These are phyloP conservation scores for Stegodyphus mimosarum DNA, from an alignment of 1,140 invertebrate species.

Conservation along the genomic window DNA sequence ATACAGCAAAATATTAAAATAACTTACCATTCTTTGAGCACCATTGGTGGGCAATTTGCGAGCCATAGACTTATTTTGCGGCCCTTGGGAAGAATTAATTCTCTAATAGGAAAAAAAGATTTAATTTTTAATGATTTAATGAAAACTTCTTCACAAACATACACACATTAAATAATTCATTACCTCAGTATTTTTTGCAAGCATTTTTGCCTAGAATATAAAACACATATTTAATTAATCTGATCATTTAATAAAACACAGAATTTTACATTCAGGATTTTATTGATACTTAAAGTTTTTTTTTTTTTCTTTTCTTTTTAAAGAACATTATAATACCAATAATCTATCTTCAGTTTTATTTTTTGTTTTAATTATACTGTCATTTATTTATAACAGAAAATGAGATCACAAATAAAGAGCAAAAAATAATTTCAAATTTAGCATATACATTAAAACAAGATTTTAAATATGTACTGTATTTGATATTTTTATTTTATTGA, in stretches of 20 bases:
- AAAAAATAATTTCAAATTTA: too few relatives aligned
- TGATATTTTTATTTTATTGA: too few relatives aligned
- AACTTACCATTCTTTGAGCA: slow-evolving; percentile 50
- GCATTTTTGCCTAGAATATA: neutral
- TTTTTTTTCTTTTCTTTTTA: too few relatives aligned
- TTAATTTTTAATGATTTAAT: neutral
- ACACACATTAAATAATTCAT: neutral
- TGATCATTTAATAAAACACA: neutral
- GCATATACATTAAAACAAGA: too few relatives aligned
- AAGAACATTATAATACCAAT: too few relatives aligned
- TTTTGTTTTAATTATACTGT: too few relatives aligned
- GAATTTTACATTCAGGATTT: neutral
- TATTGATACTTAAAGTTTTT: neutral
- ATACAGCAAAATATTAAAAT: too few relatives aligned
- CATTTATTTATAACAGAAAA: too few relatives aligned
- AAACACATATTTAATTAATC: neutral
- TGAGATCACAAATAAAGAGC: too few relatives aligned
- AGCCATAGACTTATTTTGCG: slow-evolving; percentile 26
- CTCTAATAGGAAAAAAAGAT: slow-evolving; percentile 6
- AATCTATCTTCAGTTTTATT: too few relatives aligned
- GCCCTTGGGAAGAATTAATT: neutral
- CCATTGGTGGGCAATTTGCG: slow-evolving; percentile 41
- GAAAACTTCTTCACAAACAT: too few relatives aligned
- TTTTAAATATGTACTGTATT: too few relatives aligned
- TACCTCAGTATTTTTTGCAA: neutral